Evolutionary conservation across 2,797 vertebrate genomes (phyloP), one percentile per base, ranked within the genome.

Genomic region (Halcyon smyrnensis): DNA sequence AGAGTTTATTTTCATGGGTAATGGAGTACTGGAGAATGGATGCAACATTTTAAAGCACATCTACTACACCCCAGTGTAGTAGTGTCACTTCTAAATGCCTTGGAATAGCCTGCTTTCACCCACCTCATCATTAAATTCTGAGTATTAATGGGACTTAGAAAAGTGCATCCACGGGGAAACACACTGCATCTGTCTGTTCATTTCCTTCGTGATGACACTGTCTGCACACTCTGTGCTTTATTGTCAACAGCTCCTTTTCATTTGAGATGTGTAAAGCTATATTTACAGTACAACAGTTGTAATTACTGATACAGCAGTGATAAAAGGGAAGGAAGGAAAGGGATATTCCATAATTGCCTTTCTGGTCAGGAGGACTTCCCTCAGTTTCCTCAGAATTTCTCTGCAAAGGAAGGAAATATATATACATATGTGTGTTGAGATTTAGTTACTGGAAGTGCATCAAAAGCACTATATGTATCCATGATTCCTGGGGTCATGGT

Each of bases 221-320:
- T 59, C 67, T 91, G 54, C 87, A 59, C 62, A 16, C 28, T 79
- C 34, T 37, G 46, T 89, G 71, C 73, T 95, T 96, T 96, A 82
- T 85, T 95, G 56, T 94, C 81, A 95, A 65, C 64, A 81, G 65
- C 45, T 95, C 45, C 34, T 88, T 95, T 87, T 85, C 45, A 50
- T 88, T 85, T 76, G 79, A 94, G 82, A 79, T 75, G 59, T 77
- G 73, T 90, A 94, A 91, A 84, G 77, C 79, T 27, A 0, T 93
- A 92, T 96, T 97, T 91, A 78, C 87, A 97, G 71, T 85, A 86
- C 92, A 95, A 60, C 10, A 34, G 77, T 91, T 97, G 94, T 96
- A 96, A 96, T 97, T 97, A 94, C 70, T 0, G 3, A 71, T 84
- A 62, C 34, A 32, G 37, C 45, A 69, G 85, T 70, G 92, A 96